These are phyloP conservation scores for Volucella bombylans DNA, from an alignment of 2,888 invertebrate species.

Conservation along the genomic window DNA sequence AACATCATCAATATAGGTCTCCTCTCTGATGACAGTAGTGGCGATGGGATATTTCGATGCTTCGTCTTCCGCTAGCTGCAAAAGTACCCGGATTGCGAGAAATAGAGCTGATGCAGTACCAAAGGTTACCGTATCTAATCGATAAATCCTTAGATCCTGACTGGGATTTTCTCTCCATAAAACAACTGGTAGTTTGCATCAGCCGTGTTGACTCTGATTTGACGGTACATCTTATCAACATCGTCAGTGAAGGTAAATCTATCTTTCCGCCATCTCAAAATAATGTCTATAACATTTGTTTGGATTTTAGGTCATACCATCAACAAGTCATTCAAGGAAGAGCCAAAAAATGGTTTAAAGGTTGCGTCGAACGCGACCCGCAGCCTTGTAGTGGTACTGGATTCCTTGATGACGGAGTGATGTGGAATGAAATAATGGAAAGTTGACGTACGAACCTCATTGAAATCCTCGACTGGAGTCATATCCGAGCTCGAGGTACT, in stretches of 20 bases:
- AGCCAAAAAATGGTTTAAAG: conserved; percentile 6
- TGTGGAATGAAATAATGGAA: neutral
- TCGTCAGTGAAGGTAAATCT: conserved; percentile 28
- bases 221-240: conserved; percentile 21
- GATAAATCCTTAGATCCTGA: too few species aligned
- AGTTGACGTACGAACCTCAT: too few species aligned
- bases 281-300: conserved; percentile 3
- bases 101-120: too few species aligned
- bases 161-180: too few species aligned
- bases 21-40: neutral
- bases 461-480: neutral
- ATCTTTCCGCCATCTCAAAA: conserved; percentile 9
- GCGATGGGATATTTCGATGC: too few species aligned
- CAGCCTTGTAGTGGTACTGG: conserved; percentile 22
- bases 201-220: too few species aligned
- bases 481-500: conserved; percentile 21
- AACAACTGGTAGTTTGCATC: too few species aligned
- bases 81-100: too few species aligned
- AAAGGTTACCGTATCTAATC: too few species aligned
- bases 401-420: conserved; percentile 23
- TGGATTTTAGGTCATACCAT: neutral
- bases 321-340: conserved; percentile 7
- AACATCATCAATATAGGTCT: neutral
- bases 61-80: too few species aligned
- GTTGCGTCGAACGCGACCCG: conserved; percentile 1